phyloP scores from a whole-genome alignment of 2,113 vertebrate species.

The Dicrurus megarhynchus region DNA sequence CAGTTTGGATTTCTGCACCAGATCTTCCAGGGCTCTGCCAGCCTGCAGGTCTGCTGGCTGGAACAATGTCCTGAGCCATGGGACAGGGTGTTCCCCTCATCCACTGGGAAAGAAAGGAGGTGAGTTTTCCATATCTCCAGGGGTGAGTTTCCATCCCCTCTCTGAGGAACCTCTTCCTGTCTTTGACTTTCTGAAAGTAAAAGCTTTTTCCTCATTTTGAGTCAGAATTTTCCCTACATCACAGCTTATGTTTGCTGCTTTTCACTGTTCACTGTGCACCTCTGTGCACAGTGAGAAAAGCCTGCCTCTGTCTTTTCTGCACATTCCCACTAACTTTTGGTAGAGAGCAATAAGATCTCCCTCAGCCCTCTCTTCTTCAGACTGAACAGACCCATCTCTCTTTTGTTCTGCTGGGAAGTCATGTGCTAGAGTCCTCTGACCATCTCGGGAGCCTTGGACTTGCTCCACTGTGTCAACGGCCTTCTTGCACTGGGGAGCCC shows the following conservation, averaged over 20 bases:
- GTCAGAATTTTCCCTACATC: neutral
- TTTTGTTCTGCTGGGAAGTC: neutral
- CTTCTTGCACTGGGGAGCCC: neutral
- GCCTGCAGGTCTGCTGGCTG: neutral
- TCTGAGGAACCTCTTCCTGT: neutral
- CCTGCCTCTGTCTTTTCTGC: neutral
- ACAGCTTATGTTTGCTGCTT: neutral
- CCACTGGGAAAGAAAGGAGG: neutral
- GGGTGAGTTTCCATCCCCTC: neutral
- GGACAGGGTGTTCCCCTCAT: neutral
- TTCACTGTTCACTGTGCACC: neutral
- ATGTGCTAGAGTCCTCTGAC: neutral
- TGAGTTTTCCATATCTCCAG: neutral
- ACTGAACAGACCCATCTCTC: neutral
- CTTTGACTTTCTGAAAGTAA: neutral
- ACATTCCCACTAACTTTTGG: neutral
- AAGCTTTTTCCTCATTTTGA: neutral
- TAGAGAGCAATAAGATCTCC: neutral
- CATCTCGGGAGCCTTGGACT: neutral
- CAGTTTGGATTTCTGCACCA: neutral
- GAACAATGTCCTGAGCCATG: neutral
- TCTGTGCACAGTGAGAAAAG: neutral
- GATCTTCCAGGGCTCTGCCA: neutral
- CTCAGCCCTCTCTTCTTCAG: neutral
- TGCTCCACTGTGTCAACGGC: neutral